Evolutionary conservation across 2,888 invertebrate genomes (phyloP), one percentile per base, ranked within the genome.

Genomic region (Dryococelus australis): DNA sequence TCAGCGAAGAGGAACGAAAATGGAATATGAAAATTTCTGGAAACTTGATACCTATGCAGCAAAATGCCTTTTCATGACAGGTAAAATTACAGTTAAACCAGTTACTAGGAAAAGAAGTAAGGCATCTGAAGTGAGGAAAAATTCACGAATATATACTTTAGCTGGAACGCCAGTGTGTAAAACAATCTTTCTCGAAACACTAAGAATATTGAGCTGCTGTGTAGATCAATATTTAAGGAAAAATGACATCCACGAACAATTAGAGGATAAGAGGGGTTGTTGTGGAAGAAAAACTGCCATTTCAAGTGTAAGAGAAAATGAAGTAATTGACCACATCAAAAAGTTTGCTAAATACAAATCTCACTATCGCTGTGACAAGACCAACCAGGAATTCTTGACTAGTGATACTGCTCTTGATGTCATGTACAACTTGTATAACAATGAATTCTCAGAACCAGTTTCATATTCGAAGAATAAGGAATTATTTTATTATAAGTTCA

Each of bases 401-500:
- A 26, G 26, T 26, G 26, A 85, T 20, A 47, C 53, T 20, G 26
- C 85, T 27, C 47, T 85, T 65, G 20, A 24, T 28, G 27, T 85
- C 8, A 85, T 53, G 85, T 85, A 85, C 51, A 53, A 27, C 27
- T 65, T 53, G 27, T 85, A 85, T 53, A 85, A 84, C 8, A 43
- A 16, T 27, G 85, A 85, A 10, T 6, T 51, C 53, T 53, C 53
- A 26, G 65, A 85, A 53, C 85, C 85, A n/a, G n/a, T n/a, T n/a
- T n/a, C n/a, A n/a, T n/a, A n/a, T n/a, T n/a, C n/a, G n/a, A n/a
- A n/a, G n/a, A n/a, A n/a, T n/a, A 85, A 85, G 27, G 27, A 16
- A 53, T 20, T 85, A 65, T 85, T 85, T 85, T 85, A 85, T 53
- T 65, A 53, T 24, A 85, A 85, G 53, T 85, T 85, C 65, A 85